A percentile compares a stretch with the other conserved stretches of the same genome.
These are phyloP conservation scores for Pyrrhura leucotis DNA, from an alignment of 2,797 vertebrate genomes.

Conservation along the genomic window DNA sequence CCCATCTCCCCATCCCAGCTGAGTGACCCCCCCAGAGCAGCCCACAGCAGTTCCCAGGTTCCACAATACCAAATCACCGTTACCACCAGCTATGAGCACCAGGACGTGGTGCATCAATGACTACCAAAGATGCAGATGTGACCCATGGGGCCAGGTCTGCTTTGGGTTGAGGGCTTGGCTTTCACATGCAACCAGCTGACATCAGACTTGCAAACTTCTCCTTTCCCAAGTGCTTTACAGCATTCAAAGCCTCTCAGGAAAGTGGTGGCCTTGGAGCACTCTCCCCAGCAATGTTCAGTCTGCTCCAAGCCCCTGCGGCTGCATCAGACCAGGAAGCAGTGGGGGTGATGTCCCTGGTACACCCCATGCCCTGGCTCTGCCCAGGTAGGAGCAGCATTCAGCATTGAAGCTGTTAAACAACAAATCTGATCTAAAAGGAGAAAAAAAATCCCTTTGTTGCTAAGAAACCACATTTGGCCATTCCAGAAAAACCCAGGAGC, in stretches of 20 bases:
- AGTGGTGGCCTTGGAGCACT: not conserved
- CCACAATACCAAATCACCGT: rapidly evolving
- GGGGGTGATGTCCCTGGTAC: rapidly evolving
- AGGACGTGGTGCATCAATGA: rapidly evolving
- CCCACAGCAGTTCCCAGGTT: not conserved
- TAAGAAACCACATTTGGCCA: constrained; percentile 48
- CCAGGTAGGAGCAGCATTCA: not conserved
- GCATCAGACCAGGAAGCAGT: not conserved
- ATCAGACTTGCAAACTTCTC: not conserved
- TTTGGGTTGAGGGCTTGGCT: not conserved
- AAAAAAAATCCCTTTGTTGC: constrained; percentile 46
- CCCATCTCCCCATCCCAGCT: rapidly evolving
- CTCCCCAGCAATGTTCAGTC: not conserved
- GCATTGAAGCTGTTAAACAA: not conserved
- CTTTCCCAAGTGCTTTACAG: rapidly evolving
- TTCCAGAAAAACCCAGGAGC: constrained; percentile 16
- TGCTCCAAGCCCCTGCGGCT: not conserved
- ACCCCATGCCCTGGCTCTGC: not conserved
- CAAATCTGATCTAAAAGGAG: not conserved
- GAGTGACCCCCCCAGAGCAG: not conserved
- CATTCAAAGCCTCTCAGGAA: rapidly evolving
- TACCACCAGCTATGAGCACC: not conserved
- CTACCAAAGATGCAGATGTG: not conserved
- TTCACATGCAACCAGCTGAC: not conserved
- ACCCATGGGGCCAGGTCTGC: not conserved